These are phyloP conservation scores for Alligator sinensis DNA, from an alignment of 2,113 vertebrate genomes.

Conservation along the genomic window DNA sequence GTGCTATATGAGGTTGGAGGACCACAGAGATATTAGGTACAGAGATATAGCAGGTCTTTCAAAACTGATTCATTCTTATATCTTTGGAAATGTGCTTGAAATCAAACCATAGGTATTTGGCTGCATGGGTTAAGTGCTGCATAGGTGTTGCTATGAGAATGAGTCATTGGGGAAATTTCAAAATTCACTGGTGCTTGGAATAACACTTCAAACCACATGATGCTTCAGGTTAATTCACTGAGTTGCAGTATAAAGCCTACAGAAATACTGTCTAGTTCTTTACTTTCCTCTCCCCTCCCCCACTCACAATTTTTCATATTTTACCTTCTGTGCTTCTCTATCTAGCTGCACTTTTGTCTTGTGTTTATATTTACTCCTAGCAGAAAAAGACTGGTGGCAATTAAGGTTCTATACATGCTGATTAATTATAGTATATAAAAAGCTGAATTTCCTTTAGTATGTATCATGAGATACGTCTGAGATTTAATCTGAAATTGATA, in stretches of 20 bases:
- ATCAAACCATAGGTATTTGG: not conserved
- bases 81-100: not conserved
- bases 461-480: not conserved
- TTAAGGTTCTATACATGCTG: not conserved
- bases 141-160: not conserved
- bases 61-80: not conserved
- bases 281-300: not conserved
- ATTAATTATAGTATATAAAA: not conserved
- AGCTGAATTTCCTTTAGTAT: not conserved
- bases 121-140: not conserved
- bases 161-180: not conserved
- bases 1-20: not conserved
- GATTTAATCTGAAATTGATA: not conserved
- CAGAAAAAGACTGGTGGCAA: not conserved
- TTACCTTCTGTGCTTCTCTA: not conserved
- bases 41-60: not conserved
- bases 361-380: not conserved
- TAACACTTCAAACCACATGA: not conserved
- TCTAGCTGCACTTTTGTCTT: not conserved
- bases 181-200: not conserved
- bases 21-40: not conserved
- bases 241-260: not conserved
- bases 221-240: not conserved
- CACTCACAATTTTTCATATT: not conserved
- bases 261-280: not conserved